Base-by-base conservation (phyloP, 2,888 invertebrate genomes). In the Bellardia pandia region DNA sequence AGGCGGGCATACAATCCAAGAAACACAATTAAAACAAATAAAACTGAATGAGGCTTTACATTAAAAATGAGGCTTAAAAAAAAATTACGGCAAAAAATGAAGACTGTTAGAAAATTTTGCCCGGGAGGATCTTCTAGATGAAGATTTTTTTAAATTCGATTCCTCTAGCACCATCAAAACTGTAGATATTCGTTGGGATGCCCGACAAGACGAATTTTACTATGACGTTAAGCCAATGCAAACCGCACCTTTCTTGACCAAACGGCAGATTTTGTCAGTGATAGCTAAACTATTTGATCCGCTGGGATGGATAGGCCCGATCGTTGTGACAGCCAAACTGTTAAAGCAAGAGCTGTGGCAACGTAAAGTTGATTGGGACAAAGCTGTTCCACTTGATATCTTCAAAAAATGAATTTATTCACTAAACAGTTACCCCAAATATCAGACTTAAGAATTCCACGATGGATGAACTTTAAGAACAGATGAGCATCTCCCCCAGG, bases 21-120 rank as follows among this genome's bases (percentile, higher is more conserved):
- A 14, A 30, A 74, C 33, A 51, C 82, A 51, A 30, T 64, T 8
- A 56, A 45, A 33, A 2, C 40, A 33, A 62, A 72, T 1, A 56
- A 86, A n/a, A 2, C 11, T 11, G 58, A 79, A 8, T 45, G 64
- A 30, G 88, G 86, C n/a, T 77, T 88, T 69, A 2, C 68, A 66
- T 64, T 42, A 11, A n/a, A n/a, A n/a, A n/a, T n/a, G n/a, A n/a
- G n/a, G n/a, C n/a, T 13, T 11, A 33, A 23, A 23, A 23, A 58
- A 58, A 30, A 30, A 23, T 58, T 13, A 58, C 30, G 13, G 58
- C 30, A 2, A 58, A 58, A 13, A 8, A 58, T 2, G 9, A 13
- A 30, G 3, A 13, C 23, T 58, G 30, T 13, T 58, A 2, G 30
- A 58, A 58, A 13, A 23, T 5, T 23, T 58, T 11, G 11, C 64